These are phyloP conservation scores for Drosophila quinaria DNA, from an alignment of 2,888 invertebrate genomes.

Conservation along the genomic window DNA sequence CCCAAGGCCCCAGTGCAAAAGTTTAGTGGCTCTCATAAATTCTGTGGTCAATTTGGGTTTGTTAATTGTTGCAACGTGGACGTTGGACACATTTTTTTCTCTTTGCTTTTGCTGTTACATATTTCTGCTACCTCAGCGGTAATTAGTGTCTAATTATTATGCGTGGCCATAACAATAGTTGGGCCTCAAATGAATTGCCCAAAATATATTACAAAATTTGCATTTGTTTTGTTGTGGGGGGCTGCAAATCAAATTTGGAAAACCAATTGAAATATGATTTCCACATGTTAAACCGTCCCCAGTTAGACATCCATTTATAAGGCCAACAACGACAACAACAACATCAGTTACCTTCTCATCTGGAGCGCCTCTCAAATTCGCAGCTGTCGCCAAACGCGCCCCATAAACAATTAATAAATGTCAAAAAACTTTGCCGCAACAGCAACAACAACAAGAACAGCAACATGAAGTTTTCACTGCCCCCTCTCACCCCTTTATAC, in stretches of 20 bases:
- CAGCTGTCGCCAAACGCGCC: slow-evolving; percentile 73
- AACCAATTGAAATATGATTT: slow-evolving; percentile 11
- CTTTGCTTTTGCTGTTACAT: not conserved
- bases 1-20: slow-evolving; percentile 43
- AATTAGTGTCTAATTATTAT: slow-evolving; percentile 76
- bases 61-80: slow-evolving; percentile 79
- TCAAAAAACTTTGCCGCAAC: slow-evolving; percentile 73
- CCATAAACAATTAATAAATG: slow-evolving; percentile 79
- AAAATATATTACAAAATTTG: slow-evolving; percentile 45
- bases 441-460: slow-evolving; percentile 23
- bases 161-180: slow-evolving; percentile 29
- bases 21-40: slow-evolving; percentile 73
- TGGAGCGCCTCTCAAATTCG: slow-evolving; percentile 53
- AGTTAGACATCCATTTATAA: slow-evolving; percentile 6
- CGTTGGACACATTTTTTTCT: slow-evolving; percentile 24
- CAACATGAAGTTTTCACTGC: slow-evolving; percentile 6
- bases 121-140: slow-evolving; percentile 30
- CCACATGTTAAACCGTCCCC: not conserved
- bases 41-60: slow-evolving; percentile 83
- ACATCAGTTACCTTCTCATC: slow-evolving; percentile 19
- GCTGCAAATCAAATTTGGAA: slow-evolving; percentile 15
- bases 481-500: not conserved
- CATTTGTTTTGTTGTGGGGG: slow-evolving; percentile 18
- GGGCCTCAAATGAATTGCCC: slow-evolving; percentile 39
- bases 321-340: slow-evolving; percentile 15